Base-by-base conservation (phyloP, 2,797 vertebrate genomes). In the Pseudomugil tenellus region DNA sequence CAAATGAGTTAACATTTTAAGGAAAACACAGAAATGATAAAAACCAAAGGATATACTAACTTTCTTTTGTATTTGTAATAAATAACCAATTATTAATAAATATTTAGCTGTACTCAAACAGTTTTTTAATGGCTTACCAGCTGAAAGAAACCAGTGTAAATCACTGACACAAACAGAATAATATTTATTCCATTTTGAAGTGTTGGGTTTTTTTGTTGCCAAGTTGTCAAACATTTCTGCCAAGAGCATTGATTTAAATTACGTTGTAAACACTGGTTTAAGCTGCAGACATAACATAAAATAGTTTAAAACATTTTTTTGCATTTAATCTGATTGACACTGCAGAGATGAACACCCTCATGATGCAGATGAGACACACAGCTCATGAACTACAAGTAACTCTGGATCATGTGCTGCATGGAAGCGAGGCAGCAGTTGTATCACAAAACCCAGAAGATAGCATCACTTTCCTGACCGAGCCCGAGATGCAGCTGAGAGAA, bases 361-460 rank as follows among this genome's bases (percentile, higher is more conserved):
- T 93, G 92, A 85, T 91, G 84, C 92, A 93, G 85, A 93, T 93
- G 92, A 89, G 92, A 63, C 91, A 93, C 83, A 93, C 92, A 0
- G 90, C 92, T 7, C 88, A 91, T 34, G 92, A 93, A 37, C 88
- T 93, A 0, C 85, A 87, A 62, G 88, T 86, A 49, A 92, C 91
- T 46, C 76, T 93, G 75, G 91, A 92, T 71, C 89, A 92, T 0
- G 90, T 90, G 31, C 85, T 90, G 6, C 89, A 92, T 0, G 88
- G 87, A 58, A 76, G 74, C 10, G 89, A 91, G 9, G 39, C 59
- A 2, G 23, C 60, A 2, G 70, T 69, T 3, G 55, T 49, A 7
- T 46, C 76, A 4, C 81, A 85, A 13, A 85, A 67, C 70, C 63
- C 78, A 3, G 87, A 89, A 3, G 88, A 91, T 43, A 7, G 26